Conservation (phyloP, 2,113 vertebrate species). For the Psilopsiagon aymara region DNA sequence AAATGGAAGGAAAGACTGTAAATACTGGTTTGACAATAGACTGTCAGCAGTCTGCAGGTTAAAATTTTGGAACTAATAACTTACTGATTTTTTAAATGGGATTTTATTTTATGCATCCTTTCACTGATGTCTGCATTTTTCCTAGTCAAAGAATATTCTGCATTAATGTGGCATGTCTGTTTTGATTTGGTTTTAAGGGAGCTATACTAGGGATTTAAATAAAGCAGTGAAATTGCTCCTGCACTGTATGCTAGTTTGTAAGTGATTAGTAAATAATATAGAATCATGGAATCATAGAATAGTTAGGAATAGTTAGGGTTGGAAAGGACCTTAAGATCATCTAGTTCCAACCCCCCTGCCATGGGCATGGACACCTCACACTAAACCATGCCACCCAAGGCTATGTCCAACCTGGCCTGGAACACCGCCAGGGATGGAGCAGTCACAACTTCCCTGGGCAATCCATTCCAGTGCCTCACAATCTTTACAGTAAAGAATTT, state of each 20-base stretch:
- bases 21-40: background rate
- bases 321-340: no score
- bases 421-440: no score
- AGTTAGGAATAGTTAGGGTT: no score
- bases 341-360: no score
- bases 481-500: no score
- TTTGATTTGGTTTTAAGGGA: conserved; percentile 34
- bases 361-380: no score
- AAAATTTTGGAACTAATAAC: background rate
- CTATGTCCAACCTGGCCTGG: no score
- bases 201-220: background rate
- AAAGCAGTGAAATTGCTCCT: background rate
- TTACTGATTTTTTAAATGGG: conserved; percentile 21
- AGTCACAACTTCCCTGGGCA: no score
- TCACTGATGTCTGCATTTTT: background rate
- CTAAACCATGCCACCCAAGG: no score
- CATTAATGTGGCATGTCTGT: background rate
- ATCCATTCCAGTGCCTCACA: no score
- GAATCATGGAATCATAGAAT: no score
- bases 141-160: conserved; percentile 17
- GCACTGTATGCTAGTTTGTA: background rate
- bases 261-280: background rate
- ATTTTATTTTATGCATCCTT: conserved; percentile 20
- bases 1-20: background rate
- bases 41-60: background rate